Percentiles rank a stretch among this genome's conserved stretches.
These are phyloP conservation scores for Columba janthina DNA, from an alignment of 2,113 vertebrate genomes.

Conservation along the genomic window DNA sequence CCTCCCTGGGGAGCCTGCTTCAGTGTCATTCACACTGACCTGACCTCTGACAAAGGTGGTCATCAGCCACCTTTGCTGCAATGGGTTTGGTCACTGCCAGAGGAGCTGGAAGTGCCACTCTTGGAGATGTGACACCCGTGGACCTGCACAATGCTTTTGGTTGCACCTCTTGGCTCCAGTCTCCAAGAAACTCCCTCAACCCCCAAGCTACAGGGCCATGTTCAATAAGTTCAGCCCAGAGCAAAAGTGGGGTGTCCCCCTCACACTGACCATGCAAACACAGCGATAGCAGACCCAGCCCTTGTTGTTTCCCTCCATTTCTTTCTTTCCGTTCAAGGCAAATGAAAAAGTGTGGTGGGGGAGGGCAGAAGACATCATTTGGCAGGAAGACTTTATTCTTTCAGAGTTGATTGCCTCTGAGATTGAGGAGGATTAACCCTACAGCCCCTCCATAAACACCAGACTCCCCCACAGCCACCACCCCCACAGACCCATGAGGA, in stretches of 20 bases:
- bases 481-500: not conserved
- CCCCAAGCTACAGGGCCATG: not conserved
- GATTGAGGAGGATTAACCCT: not conserved
- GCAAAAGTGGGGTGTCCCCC: not conserved
- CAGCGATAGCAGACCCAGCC: not conserved
- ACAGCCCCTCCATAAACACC: not conserved
- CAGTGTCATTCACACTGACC: not conserved
- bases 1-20: not conserved
- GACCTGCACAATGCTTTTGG: not conserved
- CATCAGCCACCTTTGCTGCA: not conserved
- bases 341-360: not conserved
- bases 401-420: not conserved
- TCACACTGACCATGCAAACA: not conserved
- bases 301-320: not conserved
- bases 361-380: not conserved
- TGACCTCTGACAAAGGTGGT: not conserved
- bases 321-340: not conserved
- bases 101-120: not conserved
- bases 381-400: not conserved
- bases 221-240: not conserved
- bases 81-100: not conserved
- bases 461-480: not conserved
- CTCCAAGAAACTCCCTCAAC: not conserved
- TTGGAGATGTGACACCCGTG: not conserved
- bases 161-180: not conserved